These are phyloP conservation scores for Muricea muricata DNA, from an alignment of 92 coral and sea anemone genomes.

Conservation along the genomic window DNA sequence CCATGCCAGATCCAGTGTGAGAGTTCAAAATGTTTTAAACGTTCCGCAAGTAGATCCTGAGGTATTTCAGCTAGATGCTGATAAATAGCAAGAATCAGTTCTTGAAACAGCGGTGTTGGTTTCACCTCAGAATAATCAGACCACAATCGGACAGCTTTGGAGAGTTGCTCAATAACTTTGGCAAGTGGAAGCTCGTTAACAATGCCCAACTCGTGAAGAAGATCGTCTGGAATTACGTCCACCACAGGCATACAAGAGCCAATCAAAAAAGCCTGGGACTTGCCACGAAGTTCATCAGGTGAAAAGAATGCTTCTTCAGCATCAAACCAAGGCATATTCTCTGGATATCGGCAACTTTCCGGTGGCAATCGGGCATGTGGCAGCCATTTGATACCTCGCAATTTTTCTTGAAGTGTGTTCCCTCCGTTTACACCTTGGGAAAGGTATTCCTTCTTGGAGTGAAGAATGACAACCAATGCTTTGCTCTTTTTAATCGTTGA, in stretches of 20 bases:
- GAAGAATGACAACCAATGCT: constrained; percentile 68
- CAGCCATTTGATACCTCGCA: constrained; percentile 66
- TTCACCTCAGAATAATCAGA: not conserved
- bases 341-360: constrained; percentile 64
- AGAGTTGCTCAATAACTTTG: constrained; percentile 64
- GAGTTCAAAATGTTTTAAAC: constrained; percentile 13
- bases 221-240: constrained; percentile 63
- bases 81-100: constrained; percentile 72
- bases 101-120: constrained; percentile 38
- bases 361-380: constrained; percentile 64
- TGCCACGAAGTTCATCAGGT: constrained; percentile 65
- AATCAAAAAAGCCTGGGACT: constrained; percentile 53
- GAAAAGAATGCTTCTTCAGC: constrained; percentile 48
- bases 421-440: constrained; percentile 2
- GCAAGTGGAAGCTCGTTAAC: constrained; percentile 49
- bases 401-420: constrained; percentile 63
- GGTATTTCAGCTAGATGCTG: constrained; percentile 42
- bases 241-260: constrained; percentile 77
- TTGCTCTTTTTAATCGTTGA: constrained; percentile 64
- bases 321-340: constrained; percentile 75
- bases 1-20: constrained; percentile 89
- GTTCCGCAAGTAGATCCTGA: not conserved
- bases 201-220: constrained; percentile 71
- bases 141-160: constrained; percentile 50
- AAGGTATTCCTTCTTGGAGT: constrained; percentile 37